Evolutionary conservation across 2,113 vertebrate species (phyloP).

Genomic region (Platichthys stellatus): DNA sequence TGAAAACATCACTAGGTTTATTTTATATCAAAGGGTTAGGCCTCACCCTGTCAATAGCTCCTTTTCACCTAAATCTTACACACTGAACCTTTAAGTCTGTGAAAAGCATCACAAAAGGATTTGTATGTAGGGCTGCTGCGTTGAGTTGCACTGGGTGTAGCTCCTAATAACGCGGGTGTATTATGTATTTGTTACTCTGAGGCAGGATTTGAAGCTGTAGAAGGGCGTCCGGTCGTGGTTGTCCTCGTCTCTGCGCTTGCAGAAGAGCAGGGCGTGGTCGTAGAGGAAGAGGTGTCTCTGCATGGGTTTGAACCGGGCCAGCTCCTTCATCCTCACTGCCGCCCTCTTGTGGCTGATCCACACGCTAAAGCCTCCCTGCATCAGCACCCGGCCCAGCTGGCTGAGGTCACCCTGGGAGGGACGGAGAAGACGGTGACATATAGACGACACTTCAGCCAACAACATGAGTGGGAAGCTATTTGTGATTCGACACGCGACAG

Average conservation of each 20-base stretch:
- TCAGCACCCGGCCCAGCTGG: conserved; percentile 90
- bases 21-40: too few relatives aligned
- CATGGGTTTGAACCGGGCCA: conserved; percentile 98
- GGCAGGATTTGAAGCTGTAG: conserved; percentile 95
- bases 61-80: too few relatives aligned
- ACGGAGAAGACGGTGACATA: background rate
- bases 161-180: background rate
- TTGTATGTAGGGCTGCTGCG: background rate
- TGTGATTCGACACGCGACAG: background rate
- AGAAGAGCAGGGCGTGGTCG: conserved; percentile 93
- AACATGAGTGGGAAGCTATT: background rate
- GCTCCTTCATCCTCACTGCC: conserved; percentile 94
- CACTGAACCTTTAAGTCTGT: too few relatives aligned
- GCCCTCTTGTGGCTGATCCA: conserved; percentile 94
- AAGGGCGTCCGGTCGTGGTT: conserved; percentile 88
- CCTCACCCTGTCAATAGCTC: too few relatives aligned
- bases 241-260: conserved; percentile 91
- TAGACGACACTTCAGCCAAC: background rate
- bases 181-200: conserved; percentile 85
- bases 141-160: background rate
- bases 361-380: conserved; percentile 95
- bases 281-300: conserved; percentile 96
- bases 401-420: conserved; percentile 88
- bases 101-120: background rate
- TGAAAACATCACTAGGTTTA: too few relatives aligned